Base-by-base conservation (phyloP, 1,140 invertebrate genomes). In the Trachymyrmex septentrionalis region DNA sequence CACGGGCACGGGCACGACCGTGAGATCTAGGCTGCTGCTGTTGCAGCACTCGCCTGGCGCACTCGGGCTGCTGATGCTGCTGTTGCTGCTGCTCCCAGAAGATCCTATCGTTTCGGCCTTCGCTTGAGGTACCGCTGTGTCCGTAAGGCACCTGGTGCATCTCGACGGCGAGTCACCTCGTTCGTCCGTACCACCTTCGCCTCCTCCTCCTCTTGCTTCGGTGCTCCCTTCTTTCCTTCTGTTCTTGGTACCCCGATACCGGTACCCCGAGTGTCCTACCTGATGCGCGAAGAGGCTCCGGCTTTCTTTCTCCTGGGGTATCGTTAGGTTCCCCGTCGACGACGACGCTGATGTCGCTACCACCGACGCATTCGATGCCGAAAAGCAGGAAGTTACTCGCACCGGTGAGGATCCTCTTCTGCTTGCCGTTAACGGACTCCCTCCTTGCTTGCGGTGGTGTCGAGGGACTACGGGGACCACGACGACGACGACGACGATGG, bases 151-250 rank as follows among this genome's bases (percentile, higher is more conserved):
- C 88, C 90, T 92, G 93, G 92, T 89, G 92, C 94, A 95, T 95
- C 72, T 94, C 94, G 92, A 92, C 93, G 93, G 91, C 91, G 93
- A 93, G 94, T 95, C 94, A 95, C 94, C 94, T 95, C 88, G 87
- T 92, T 73, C 90, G 80, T 90, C 91, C 84, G 86, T 88, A 87
- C 89, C 89, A 85, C 88, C 88, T 59, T 34, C 38, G 48, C 64
- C 27, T 30, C 63, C 87, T 85, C 50, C 67, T 82, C 21, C 48
- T 84, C 48, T 75, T 67, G 55, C 78, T 73, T 16, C 67, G 30
- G 27, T 87, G 27, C 48, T 50, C 86, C 53, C 59, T 86, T 61
- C 64, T 78, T 77, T 66, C 55, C 24, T 67, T 9, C 16, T 50
- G 53, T 57, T 67, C 55, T 64, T 69, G 77, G 78, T 34, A n/a